Percentiles rank a stretch among this genome's conserved stretches.
phyloP scores from a whole-genome alignment of 2,888 invertebrate genomes.

The Chesias legatella region DNA sequence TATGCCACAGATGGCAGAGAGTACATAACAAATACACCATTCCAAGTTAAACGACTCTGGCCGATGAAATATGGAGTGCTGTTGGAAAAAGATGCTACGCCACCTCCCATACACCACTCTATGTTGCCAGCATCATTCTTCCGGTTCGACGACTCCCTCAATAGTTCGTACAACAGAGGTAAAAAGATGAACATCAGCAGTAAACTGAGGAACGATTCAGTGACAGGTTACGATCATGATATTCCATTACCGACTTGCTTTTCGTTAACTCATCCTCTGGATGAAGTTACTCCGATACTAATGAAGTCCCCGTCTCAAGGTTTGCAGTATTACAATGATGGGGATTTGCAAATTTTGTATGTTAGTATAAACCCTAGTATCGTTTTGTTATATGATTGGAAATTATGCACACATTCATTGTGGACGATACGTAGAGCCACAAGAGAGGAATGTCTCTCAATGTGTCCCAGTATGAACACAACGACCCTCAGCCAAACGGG shows the following conservation, averaged over 20 bases:
- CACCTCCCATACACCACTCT: constrained; percentile 51
- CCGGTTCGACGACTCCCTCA: constrained; percentile 63
- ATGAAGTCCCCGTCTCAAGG: constrained; percentile 82
- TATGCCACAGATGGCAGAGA: constrained; percentile 91
- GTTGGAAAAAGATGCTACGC: constrained; percentile 85
- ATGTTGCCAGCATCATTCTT: constrained; percentile 54
- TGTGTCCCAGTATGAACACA: constrained; percentile 78
- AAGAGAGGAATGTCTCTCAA: constrained; percentile 84
- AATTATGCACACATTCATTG: constrained; percentile 88
- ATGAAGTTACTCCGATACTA: constrained; percentile 93
- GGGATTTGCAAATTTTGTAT: constrained; percentile 85
- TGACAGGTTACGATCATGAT: constrained; percentile 63
- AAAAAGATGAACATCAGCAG: constrained; percentile 62
- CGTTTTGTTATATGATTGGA: constrained; percentile 89
- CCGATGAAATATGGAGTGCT: constrained; percentile 91
- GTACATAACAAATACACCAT: constrained; percentile 89
- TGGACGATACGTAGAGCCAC: constrained; percentile 89
- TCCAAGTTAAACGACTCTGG: constrained; percentile 91
- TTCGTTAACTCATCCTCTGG: constrained; percentile 92
- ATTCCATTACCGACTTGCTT: constrained; percentile 88
- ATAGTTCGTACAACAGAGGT: constrained; percentile 56
- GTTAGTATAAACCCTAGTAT: constrained; percentile 89
- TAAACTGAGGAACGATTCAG: constrained; percentile 57
- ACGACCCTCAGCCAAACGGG: constrained; percentile 67
- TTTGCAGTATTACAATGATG: constrained; percentile 82